phyloP scores from a whole-genome alignment of 1,140 invertebrate species.

The Heliconius congener region DNA sequence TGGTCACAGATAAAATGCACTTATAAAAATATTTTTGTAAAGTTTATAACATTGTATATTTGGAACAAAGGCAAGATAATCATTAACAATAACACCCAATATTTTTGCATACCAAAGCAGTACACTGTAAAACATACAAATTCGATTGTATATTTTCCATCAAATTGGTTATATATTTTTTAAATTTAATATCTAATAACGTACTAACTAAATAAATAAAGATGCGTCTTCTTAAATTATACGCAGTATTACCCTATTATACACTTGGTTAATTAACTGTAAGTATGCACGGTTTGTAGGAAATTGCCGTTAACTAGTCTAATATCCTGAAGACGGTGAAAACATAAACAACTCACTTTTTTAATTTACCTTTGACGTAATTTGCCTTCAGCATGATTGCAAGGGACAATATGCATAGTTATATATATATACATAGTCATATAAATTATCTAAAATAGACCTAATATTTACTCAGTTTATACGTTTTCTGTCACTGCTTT shows the following conservation, averaged over 20 bases:
- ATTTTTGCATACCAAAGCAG: neutral
- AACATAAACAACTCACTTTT: constrained; percentile 1
- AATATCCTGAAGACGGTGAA: constrained; percentile 2
- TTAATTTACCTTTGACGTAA: constrained; percentile 3
- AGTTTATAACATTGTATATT: constrained; percentile 13
- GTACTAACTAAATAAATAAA: neutral
- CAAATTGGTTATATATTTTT: neutral
- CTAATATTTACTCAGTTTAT: constrained; percentile 41
- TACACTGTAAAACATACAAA: neutral
- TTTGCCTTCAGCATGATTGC: neutral
- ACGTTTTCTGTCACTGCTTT: constrained; percentile 48
- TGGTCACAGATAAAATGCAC: constrained; percentile 30
- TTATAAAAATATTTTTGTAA: constrained; percentile 32
- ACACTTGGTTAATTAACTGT: neutral
- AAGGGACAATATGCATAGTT: neutral
- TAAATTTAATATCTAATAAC: neutral
- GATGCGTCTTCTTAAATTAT: neutral
- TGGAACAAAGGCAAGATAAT: constrained; percentile 22
- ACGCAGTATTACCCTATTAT: neutral
- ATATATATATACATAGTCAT: constrained; percentile 9
- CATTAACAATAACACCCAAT: neutral
- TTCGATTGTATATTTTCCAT: neutral
- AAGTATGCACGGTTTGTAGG: constrained; percentile 1
- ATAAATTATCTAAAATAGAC: constrained; percentile 24
- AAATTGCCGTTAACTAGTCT: neutral